These are phyloP conservation scores for Ectropis grisescens DNA, from an alignment of 1,140 invertebrate species.

Conservation along the genomic window DNA sequence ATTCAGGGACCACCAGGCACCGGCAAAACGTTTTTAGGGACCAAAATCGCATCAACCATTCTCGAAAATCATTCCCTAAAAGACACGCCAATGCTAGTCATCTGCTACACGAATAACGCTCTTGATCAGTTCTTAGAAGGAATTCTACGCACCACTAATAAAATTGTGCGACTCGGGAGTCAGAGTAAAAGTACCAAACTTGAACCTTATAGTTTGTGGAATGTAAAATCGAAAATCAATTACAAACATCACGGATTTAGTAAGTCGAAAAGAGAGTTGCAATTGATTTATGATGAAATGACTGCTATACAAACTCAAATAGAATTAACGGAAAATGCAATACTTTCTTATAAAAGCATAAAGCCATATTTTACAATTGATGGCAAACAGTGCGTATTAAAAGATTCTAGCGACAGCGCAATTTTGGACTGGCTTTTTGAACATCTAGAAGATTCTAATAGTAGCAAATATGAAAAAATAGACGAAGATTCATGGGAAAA, in stretches of 20 bases:
- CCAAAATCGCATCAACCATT: constrained; percentile 76
- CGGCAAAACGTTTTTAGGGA: constrained; percentile 83
- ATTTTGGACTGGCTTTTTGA: constrained; percentile 39
- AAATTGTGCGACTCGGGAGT: constrained; percentile 80
- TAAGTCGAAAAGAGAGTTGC: constrained; percentile 37
- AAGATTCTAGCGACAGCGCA: constrained; percentile 32
- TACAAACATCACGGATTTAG: constrained; percentile 44
- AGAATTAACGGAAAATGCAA: constrained; percentile 44
- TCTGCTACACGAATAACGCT: constrained; percentile 91
- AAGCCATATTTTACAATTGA: constrained; percentile 30
- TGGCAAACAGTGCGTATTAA: constrained; percentile 24
- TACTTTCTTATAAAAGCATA: constrained; percentile 34
- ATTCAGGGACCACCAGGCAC: constrained; percentile 88
- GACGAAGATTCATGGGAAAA: constrained; percentile 29
- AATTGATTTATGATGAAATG: constrained; percentile 40
- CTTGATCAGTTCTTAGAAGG: constrained; percentile 91
- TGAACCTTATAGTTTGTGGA: constrained; percentile 63
- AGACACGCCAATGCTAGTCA: constrained; percentile 79
- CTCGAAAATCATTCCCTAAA: constrained; percentile 67
- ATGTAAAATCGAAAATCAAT: constrained; percentile 35
- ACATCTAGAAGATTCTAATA: constrained; percentile 22
- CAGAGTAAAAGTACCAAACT: constrained; percentile 75
- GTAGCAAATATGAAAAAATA: constrained; percentile 10
- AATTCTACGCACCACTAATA: constrained; percentile 68
- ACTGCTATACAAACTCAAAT: constrained; percentile 39